Percentiles rank a stretch among this genome's conserved stretches.
These are phyloP conservation scores for Epistrophe eligans DNA, from an alignment of 2,888 invertebrate genomes.

Conservation along the genomic window DNA sequence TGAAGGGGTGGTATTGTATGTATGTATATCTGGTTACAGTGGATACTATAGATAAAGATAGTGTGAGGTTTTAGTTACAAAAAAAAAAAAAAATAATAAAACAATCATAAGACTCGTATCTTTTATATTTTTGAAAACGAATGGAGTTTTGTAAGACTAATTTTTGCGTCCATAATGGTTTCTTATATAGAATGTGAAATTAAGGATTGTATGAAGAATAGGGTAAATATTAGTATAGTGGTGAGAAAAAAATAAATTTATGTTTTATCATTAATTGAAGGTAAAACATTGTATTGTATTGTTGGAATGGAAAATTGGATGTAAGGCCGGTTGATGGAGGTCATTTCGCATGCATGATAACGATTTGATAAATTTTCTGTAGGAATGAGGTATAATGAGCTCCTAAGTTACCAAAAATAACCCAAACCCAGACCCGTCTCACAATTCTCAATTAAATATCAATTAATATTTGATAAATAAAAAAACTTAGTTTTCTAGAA, in stretches of 20 bases:
- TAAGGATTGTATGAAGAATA: neutral
- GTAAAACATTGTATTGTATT: neutral
- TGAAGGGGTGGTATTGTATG: neutral
- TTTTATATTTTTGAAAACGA: neutral
- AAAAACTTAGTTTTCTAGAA: no score
- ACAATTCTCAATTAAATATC: no score
- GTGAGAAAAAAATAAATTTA: neutral
- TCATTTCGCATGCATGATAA: no score
- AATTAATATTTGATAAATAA: no score
- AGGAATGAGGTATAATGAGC: no score
- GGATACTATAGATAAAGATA: neutral
- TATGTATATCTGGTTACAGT: slow-evolving; percentile 16
- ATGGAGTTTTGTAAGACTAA: slow-evolving; percentile 37
- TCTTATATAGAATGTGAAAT: neutral
- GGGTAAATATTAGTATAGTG: neutral
- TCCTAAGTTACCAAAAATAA: no score
- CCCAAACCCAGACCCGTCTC: no score
- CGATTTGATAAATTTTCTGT: no score
- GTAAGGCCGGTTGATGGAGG: no score
- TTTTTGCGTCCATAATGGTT: slow-evolving; percentile 45
- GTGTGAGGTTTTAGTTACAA: slow-evolving; percentile 38
- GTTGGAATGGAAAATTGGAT: neutral
- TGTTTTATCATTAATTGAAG: neutral
- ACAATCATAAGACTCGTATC: neutral
- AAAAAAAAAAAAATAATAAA: neutral